Evolutionary conservation across 2,888 invertebrate genomes (phyloP).

Genomic region (Pogonocherus hispidulus): DNA sequence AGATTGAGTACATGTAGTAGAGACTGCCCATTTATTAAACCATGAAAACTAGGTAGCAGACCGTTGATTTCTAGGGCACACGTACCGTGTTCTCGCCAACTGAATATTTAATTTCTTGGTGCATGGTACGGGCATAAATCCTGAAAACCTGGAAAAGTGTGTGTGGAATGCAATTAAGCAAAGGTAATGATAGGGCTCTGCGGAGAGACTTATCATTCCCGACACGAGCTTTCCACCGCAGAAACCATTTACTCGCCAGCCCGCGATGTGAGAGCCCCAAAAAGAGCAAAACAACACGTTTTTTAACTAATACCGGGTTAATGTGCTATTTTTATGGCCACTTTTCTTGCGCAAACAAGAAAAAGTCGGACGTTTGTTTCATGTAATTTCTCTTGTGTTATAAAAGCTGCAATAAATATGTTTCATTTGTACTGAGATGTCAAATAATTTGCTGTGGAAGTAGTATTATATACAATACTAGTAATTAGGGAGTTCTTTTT

Average conservation of each 20-base stretch:
- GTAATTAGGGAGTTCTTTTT: too few species aligned
- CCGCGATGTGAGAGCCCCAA: constrained; percentile 14
- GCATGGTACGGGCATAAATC: constrained; percentile 51
- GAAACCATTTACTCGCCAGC: constrained; percentile 39
- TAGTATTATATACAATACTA: too few species aligned
- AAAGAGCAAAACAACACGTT: constrained; percentile 28
- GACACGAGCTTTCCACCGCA: constrained; percentile 42
- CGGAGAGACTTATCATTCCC: constrained; percentile 49
- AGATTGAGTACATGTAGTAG: too few species aligned
- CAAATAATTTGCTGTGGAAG: too few species aligned
- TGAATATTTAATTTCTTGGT: constrained; percentile 51
- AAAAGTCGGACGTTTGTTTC: constrained; percentile 12
- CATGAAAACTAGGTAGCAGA: not conserved
- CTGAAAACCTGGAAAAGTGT: constrained; percentile 48
- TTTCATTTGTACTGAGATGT: too few species aligned
- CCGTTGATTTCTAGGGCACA: constrained; percentile 19
- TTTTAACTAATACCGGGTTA: constrained; percentile 24
- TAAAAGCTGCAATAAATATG: not conserved
- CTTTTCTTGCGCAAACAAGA: constrained; percentile 11
- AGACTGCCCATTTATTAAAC: not conserved
- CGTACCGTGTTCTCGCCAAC: constrained; percentile 10
- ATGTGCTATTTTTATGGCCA: constrained; percentile 22
- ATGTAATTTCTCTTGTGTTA: constrained; percentile 3
- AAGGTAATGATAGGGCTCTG: constrained; percentile 49
- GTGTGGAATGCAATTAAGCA: constrained; percentile 51